phyloP scores from a whole-genome alignment of 2,113 vertebrate genomes.

The Montifringilla adamsi region DNA sequence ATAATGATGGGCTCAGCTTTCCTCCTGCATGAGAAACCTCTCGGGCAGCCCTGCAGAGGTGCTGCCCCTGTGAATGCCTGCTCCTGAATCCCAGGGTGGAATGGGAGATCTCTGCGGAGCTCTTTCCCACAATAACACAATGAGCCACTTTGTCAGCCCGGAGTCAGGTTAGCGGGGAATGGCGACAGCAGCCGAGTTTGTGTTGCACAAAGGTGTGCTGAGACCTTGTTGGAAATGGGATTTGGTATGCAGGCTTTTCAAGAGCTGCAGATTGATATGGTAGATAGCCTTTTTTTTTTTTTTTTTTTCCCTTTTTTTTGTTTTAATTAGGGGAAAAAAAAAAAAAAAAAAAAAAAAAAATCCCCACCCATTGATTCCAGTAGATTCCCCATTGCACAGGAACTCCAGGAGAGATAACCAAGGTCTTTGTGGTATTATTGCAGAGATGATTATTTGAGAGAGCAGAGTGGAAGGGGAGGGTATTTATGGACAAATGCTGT shows the following conservation, averaged over 20 bases:
- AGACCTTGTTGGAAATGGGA: neutral
- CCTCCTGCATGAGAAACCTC: slow-evolving; percentile 20
- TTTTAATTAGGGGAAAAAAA: neutral
- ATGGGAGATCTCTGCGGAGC: slow-evolving; percentile 69
- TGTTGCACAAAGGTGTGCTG: slow-evolving; percentile 60
- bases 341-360: neutral
- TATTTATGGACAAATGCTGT: neutral
- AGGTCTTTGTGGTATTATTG: slow-evolving; percentile 12
- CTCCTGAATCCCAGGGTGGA: slow-evolving; percentile 46
- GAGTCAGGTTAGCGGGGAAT: slow-evolving; percentile 61
- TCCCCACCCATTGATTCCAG: neutral
- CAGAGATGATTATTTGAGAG: neutral
- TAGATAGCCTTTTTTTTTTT: neutral
- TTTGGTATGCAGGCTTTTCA: slow-evolving; percentile 19
- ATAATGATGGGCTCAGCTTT: slow-evolving; percentile 4
- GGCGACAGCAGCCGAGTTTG: neutral
- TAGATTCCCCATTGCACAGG: neutral
- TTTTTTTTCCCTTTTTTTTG: fast-evolving
- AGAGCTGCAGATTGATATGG: neutral
- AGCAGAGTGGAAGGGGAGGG: neutral
- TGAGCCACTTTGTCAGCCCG: slow-evolving; percentile 61
- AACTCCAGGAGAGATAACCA: neutral
- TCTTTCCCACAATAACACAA: slow-evolving; percentile 78
- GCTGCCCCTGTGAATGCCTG: slow-evolving; percentile 67
- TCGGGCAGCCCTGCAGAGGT: slow-evolving; percentile 53